phyloP scores from a whole-genome alignment of 2,113 vertebrate species.

The Silurus glanis region DNA sequence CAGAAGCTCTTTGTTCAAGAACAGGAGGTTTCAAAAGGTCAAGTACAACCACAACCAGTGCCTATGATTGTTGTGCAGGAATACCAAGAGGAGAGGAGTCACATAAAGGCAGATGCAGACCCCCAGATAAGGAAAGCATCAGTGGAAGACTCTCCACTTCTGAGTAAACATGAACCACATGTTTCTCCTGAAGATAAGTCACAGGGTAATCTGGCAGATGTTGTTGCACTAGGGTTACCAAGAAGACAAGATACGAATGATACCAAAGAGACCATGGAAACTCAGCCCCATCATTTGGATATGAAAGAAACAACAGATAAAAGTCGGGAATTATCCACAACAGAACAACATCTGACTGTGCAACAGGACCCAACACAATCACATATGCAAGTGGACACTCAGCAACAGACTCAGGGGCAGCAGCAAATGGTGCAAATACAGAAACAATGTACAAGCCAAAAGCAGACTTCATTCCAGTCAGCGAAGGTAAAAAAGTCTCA shows the following conservation, averaged over 20 bases:
- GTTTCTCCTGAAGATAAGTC: neutral
- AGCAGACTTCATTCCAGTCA: slow-evolving; percentile 48
- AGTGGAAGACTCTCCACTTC: neutral
- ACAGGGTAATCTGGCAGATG: slow-evolving; percentile 26
- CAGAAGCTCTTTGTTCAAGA: slow-evolving; percentile 66
- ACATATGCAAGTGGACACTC: slow-evolving; percentile 17
- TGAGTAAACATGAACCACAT: slow-evolving; percentile 27
- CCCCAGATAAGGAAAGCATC: slow-evolving; percentile 5
- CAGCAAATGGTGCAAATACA: slow-evolving; percentile 40
- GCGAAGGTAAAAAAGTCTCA: slow-evolving; percentile 64
- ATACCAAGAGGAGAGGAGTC: slow-evolving; percentile 53
- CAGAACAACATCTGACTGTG: slow-evolving; percentile 9
- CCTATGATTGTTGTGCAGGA: slow-evolving; percentile 70
- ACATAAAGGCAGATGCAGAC: neutral
- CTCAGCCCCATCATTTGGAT: neutral
- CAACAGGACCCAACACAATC: slow-evolving; percentile 20
- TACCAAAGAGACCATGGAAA: neutral
- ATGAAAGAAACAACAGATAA: slow-evolving; percentile 22
- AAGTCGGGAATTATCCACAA: neutral
- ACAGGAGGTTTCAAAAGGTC: slow-evolving; percentile 10
- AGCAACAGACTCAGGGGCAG: neutral
- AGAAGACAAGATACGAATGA: slow-evolving; percentile 7
- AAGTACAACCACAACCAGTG: slow-evolving; percentile 39
- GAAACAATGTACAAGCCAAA: slow-evolving; percentile 41
- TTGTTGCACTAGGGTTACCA: neutral